phyloP scores from a whole-genome alignment of 1,140 invertebrate species.

The Mya arenaria region DNA sequence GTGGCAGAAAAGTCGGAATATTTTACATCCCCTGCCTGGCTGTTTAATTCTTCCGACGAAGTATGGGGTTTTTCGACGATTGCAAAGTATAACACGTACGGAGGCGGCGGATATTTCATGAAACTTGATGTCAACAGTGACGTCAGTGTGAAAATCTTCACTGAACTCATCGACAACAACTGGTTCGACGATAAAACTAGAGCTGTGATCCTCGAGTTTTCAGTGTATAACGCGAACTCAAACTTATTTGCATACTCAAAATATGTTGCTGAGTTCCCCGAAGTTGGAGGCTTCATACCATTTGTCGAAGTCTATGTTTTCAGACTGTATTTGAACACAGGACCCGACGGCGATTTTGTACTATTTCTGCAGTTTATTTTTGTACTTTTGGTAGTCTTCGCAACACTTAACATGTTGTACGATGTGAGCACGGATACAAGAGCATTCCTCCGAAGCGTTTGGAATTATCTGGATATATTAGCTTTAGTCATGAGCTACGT shows the following conservation, averaged over 20 bases:
- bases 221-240: constrained; percentile 81
- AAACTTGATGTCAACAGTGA: constrained; percentile 55
- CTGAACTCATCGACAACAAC: constrained; percentile 69
- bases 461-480: constrained; percentile 49
- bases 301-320: constrained; percentile 43
- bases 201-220: constrained; percentile 82
- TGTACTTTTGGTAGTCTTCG: constrained; percentile 22
- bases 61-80: constrained; percentile 60
- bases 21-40: constrained; percentile 56
- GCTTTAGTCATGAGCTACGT: constrained; percentile 20
- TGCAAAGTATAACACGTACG: constrained; percentile 57
- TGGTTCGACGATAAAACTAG: constrained; percentile 83
- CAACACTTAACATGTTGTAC: neutral
- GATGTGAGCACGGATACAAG: constrained; percentile 11
- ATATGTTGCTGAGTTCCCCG: constrained; percentile 78
- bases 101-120: constrained; percentile 63
- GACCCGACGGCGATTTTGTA: constrained; percentile 1
- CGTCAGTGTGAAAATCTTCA: constrained; percentile 62
- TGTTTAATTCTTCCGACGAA: constrained; percentile 43
- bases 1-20: constrained; percentile 15
- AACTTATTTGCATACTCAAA: constrained; percentile 62
- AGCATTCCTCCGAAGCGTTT: constrained; percentile 42
- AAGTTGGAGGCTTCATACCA: constrained; percentile 75
- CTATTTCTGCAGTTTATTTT: constrained; percentile 49
- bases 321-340: constrained; percentile 14